Conservation (phyloP, 2,888 invertebrate genomes). For the Epinotia brunnichana region DNA sequence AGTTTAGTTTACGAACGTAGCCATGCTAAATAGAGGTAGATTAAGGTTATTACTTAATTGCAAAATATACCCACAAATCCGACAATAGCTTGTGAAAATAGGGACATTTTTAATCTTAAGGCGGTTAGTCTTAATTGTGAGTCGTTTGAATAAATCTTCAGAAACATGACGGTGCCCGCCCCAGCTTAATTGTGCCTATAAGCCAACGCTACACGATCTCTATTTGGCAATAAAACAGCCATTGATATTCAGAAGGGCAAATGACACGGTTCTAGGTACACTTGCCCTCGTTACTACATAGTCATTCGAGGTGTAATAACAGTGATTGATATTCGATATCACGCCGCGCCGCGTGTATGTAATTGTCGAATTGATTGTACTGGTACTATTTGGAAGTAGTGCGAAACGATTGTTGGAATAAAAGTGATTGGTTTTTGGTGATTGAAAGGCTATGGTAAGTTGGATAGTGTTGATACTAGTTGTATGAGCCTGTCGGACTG, state of each 20-base stretch:
- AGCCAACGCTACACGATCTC: conserved; percentile 18
- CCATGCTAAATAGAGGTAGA: too few relatives aligned
- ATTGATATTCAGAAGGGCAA: conserved; percentile 44
- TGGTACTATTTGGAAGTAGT: conserved; percentile 34
- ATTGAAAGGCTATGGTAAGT: conserved; percentile 11
- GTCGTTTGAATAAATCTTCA: conserved; percentile 3
- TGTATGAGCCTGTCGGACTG: not conserved
- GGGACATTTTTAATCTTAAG: not conserved
- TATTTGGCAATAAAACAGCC: conserved; percentile 43
- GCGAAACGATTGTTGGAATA: conserved; percentile 36
- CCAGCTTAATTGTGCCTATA: conserved; percentile 20
- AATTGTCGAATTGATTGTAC: conserved; percentile 23
- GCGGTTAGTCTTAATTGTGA: conserved; percentile 2
- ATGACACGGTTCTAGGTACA: conserved; percentile 40
- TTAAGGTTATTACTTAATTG: too few relatives aligned
- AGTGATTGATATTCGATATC: conserved; percentile 40
- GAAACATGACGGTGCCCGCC: conserved; percentile 20
- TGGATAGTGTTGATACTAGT: too few relatives aligned
- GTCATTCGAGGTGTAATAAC: conserved; percentile 32
- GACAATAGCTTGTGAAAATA: too few relatives aligned
- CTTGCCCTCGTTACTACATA: conserved; percentile 34
- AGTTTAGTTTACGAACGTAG: too few relatives aligned
- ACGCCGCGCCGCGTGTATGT: conserved; percentile 31
- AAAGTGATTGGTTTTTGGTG: conserved; percentile 40
- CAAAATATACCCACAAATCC: too few relatives aligned